These are phyloP conservation scores for Dicrostonyx torquatus DNA, from an alignment of 2,797 vertebrate genomes.

Conservation along the genomic window DNA sequence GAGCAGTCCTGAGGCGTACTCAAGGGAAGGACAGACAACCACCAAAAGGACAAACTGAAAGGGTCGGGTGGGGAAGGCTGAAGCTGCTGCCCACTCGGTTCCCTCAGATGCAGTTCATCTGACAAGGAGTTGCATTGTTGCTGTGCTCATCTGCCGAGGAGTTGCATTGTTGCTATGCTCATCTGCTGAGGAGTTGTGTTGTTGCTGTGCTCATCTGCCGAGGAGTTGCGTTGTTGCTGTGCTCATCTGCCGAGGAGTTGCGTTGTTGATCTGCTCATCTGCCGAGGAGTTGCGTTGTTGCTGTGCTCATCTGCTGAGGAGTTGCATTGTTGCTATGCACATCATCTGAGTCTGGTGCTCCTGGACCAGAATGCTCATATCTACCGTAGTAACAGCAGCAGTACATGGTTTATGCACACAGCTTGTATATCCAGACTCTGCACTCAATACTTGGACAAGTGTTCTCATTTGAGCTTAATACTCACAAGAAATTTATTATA, in stretches of 20 bases:
- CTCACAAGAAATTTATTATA: background rate
- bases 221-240: background rate
- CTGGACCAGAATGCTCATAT: constrained; percentile 1
- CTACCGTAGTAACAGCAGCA: constrained; percentile 8
- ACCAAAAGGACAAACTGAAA: constrained; percentile 2
- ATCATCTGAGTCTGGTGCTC: background rate
- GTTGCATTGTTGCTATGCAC: no score
- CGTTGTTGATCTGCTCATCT: background rate
- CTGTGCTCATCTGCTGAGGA: no score
- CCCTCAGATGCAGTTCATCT: background rate
- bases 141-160: background rate
- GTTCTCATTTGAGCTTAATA: background rate
- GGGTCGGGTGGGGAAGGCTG: background rate
- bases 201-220: background rate
- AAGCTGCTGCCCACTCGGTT: background rate
- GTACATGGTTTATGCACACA: background rate
- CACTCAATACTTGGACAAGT: constrained; percentile 31
- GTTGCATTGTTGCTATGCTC: background rate
- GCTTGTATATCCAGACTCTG: background rate
- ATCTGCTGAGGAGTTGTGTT: no score
- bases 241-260: no score
- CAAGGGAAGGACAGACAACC: background rate
- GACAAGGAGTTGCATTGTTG: background rate
- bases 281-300: no score
- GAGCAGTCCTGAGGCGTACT: background rate